A percentile compares a stretch with the other conserved stretches of the same genome.
Evolutionary conservation across 2,797 vertebrate species (phyloP).

Genomic region (Girardinus metallicus): DNA sequence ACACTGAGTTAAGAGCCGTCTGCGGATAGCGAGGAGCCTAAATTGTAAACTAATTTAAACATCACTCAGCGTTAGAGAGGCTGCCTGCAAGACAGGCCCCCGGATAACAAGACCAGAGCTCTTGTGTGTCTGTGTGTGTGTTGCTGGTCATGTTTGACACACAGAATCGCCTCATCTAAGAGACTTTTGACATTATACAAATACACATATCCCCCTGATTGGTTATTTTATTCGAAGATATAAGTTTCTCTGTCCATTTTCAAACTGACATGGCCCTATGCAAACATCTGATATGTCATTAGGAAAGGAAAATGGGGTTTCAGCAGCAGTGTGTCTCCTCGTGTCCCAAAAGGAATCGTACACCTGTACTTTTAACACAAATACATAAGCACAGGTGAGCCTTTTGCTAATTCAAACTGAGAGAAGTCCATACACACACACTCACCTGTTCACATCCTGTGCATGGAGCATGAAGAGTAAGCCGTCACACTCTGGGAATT

Average conservation of each 20-base stretch:
- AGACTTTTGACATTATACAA: constrained; percentile 61
- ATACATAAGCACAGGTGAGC: constrained; percentile 14
- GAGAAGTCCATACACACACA: background rate
- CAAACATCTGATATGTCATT: constrained; percentile 80
- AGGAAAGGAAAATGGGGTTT: constrained; percentile 75
- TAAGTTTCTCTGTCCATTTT: constrained; percentile 63
- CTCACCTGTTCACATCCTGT: constrained; percentile 1
- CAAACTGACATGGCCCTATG: constrained; percentile 76
- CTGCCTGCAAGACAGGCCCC: constrained; percentile 91
- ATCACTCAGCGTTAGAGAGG: constrained; percentile 98
- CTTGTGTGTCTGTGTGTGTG: constrained; percentile 68
- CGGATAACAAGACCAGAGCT: constrained; percentile 90
- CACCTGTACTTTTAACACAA: constrained; percentile 25
- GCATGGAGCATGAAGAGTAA: constrained; percentile 12
- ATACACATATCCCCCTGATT: constrained; percentile 63
- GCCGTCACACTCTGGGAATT: constrained; percentile 41
- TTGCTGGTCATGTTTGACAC: constrained; percentile 74
- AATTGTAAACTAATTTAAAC: constrained; percentile 99
- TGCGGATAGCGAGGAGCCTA: constrained; percentile 95
- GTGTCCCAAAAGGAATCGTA: constrained; percentile 47
- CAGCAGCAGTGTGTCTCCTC: constrained; percentile 51
- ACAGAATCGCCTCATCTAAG: constrained; percentile 61
- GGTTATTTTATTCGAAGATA: constrained; percentile 65
- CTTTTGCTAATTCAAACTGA: constrained; percentile 39
- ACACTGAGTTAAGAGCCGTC: constrained; percentile 95